Evolutionary conservation across 2,888 invertebrate species (phyloP), one percentile per base, ranked within the genome.

Genomic region (Pogonocherus hispidulus): DNA sequence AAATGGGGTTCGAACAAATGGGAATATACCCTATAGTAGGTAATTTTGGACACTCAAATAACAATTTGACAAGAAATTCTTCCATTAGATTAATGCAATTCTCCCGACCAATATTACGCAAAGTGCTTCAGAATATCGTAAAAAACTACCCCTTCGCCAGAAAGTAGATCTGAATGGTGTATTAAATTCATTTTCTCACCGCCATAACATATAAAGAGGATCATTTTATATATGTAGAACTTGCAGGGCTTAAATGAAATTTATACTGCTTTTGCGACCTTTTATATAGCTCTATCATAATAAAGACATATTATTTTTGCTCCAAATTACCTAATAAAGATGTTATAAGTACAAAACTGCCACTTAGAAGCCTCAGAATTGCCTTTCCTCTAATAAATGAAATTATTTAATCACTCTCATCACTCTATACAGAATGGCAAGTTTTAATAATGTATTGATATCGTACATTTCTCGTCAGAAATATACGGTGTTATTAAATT

Each of bases 271-370:
- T 52, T 32, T 16, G 8, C 32, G 8, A n/a, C 27, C 9, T 32
- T 52, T 52, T 19, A 27, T 32, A 19, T 18, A 2, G 2, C 11
- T 22, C n/a, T 49, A 20, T 22, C 49, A 11, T 49, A 49, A 49
- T 49, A 49, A 46, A 49, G 19, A 22, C 4, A 22, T 49, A n/a
- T 49, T 20, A 49, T 20, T 49, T 49, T 49, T 49, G 49, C 19
- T 11, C 19, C 19, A 19, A 49, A 22, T n/a, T 22, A 22, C 14
- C 19, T 49, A 18, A 2, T 46, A 46, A 27, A 3, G 3, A 8
- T 27, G 27, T 8, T 27, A 5, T 27, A 27, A 27, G 27, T 27
- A 5, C 27, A 5, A 27, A 27, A n/a, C n/a, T n/a, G n/a, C n/a
- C n/a, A n/a, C n/a, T n/a, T n/a, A n/a, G n/a, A n/a, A n/a, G n/a